Base-by-base conservation (phyloP, 2,888 invertebrate genomes). In the Epinotia demarniana region DNA sequence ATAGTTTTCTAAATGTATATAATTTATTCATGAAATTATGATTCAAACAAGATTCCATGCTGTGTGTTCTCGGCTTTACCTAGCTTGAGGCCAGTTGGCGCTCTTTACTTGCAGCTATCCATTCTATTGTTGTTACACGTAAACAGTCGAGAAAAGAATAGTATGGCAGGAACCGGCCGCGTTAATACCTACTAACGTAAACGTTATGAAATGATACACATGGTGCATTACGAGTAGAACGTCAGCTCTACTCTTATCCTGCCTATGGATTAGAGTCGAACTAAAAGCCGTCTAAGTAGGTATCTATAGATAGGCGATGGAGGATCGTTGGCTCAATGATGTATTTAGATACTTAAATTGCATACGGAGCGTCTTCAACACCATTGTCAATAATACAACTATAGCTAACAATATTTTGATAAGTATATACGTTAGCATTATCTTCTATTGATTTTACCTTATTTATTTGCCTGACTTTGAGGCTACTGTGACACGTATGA, bases 121-220 rank as follows among this genome's bases (percentile, higher is more conserved):
- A 85, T 86, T 86, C 89, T 88, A 89, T 86, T 86, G 86, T 85
- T 80, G 84, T 83, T 85, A 81, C 84, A 82, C 82, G 87, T 89
- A 89, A 92, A 91, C 89, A 92, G 80, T 81, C 75, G 82, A 74
- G 87, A 87, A 92, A 92, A 91, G 92, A 91, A 91, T 91, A 88
- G 90, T 85, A 85, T 84, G 86, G 84, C 85, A 84, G 86, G 85
- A 86, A 85, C 85, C 82, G 85, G 85, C 84, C 84, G 83, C 85
- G 84, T 87, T 90, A 90, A 92, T 72, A 72, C 71, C 53, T 55
- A 43, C 43, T 33, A 75, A 72, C 67, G 72, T 75, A 75, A 75
- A 75, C 75, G 75, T 75, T 75, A 75, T 75, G 75, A 75, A 75
- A 75, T 75, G 75, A 67, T 75, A 75, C 75, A 72, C 33, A 72